These are phyloP conservation scores for Typhlomys cinereus DNA, from an alignment of 2,113 vertebrate species.

Conservation along the genomic window DNA sequence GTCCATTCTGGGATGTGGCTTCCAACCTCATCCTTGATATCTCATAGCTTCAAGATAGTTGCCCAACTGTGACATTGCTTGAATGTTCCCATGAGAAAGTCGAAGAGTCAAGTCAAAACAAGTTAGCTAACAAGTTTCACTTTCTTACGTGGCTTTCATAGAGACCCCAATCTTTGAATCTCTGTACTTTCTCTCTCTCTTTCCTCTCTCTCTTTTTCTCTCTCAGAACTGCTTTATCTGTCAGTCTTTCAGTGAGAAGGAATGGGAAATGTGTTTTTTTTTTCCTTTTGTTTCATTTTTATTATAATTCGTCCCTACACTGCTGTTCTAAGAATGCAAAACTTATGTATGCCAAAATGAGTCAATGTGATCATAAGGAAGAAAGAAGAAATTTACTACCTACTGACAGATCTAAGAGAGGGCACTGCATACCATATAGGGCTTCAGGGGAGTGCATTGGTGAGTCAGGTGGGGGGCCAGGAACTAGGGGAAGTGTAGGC, in stretches of 20 bases:
- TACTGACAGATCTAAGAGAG: neutral
- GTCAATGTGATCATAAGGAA: neutral
- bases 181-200: no score
- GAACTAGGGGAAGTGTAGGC: neutral
- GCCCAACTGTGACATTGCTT: neutral
- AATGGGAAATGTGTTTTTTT: neutral
- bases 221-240: neutral
- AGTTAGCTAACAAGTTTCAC: neutral
- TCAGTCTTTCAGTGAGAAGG: neutral
- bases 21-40: neutral
- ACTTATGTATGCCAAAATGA: neutral
- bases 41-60: neutral
- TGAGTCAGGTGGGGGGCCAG: no score
- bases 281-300: neutral
- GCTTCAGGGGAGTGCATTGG: neutral
- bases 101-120: neutral
- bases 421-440: no score
- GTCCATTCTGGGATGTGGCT: neutral
- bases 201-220: no score
- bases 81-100: neutral
- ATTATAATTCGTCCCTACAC: neutral
- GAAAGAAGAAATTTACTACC: neutral
- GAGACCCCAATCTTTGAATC: neutral
- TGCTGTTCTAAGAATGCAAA: neutral
- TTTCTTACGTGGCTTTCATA: neutral